phyloP scores from a whole-genome alignment of 1,140 invertebrate species.

The Centruroides vittatus region DNA sequence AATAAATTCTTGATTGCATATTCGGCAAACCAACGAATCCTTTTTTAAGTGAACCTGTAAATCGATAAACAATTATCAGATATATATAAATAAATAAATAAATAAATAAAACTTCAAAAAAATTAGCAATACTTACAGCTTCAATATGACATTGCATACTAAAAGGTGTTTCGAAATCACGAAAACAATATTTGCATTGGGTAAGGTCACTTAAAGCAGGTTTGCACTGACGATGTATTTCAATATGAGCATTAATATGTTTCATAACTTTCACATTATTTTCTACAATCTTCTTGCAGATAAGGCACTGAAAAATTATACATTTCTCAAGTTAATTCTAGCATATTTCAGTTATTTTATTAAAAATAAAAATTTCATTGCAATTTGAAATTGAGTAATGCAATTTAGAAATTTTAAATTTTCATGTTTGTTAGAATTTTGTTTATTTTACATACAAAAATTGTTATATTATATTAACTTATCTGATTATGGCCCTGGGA shows the following conservation, averaged over 20 bases:
- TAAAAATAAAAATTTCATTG: no score
- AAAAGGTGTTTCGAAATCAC: constrained; percentile 32
- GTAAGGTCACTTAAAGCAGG: constrained; percentile 31
- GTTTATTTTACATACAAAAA: constrained; percentile 17
- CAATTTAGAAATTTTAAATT: no score
- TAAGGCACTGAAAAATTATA: constrained; percentile 32
- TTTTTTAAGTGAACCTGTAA: constrained; percentile 8
- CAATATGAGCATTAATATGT: constrained; percentile 31
- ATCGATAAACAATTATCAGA: no score
- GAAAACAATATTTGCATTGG: constrained; percentile 33
- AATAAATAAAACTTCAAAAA: no score
- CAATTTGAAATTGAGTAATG: no score
- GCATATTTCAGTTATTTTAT: constrained; percentile 24
- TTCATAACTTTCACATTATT: constrained; percentile 31
- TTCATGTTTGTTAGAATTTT: no score
- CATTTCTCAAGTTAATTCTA: constrained; percentile 22
- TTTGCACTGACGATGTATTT: constrained; percentile 28
- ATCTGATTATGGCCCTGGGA: no score
- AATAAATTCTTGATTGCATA: constrained; percentile 4
- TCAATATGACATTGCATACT: constrained; percentile 34
- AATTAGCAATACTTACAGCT: constrained; percentile 21
- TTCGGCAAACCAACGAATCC: constrained; percentile 1
- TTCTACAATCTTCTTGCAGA: constrained; percentile 31
- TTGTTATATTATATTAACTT: background rate
- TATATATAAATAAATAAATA: no score